Conservation (phyloP, 2,797 vertebrate species). For the Rhyacichthys aspro region DNA sequence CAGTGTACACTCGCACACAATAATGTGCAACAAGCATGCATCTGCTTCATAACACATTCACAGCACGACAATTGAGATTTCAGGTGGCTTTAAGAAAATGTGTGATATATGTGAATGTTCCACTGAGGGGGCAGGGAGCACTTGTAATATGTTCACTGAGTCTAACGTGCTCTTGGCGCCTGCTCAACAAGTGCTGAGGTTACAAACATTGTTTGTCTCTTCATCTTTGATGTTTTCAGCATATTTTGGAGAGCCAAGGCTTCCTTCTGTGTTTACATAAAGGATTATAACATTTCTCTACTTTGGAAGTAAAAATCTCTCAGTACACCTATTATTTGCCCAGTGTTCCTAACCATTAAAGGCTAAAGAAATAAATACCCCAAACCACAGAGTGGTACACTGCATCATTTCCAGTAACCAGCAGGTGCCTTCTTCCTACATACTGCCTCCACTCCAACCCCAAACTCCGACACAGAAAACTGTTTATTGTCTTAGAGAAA, state of each 20-base stretch:
- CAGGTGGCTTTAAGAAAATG: conserved; percentile 40
- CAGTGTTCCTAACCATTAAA: conserved; percentile 74
- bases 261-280: conserved; percentile 51
- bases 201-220: conserved; percentile 30
- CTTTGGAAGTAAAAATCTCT: conserved; percentile 62
- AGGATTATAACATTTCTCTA: conserved; percentile 58
- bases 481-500: conserved; percentile 79
- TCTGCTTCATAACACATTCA: conserved; percentile 22
- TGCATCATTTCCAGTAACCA: conserved; percentile 73
- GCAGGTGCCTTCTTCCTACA: conserved; percentile 72
- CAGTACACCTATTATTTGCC: conserved; percentile 75
- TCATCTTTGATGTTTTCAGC: conserved; percentile 34
- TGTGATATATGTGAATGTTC: conserved; percentile 58
- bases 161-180: conserved; percentile 10
- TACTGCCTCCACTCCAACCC: conserved; percentile 33
- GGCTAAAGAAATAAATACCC: conserved; percentile 78
- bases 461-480: conserved; percentile 54
- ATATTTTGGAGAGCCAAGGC: conserved; percentile 29
- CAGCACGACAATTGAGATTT: conserved; percentile 45
- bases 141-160: conserved; percentile 15
- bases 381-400: conserved; percentile 67
- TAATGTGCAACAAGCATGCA: conserved; percentile 42
- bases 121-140: conserved; percentile 8
- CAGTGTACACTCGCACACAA: conserved; percentile 47
- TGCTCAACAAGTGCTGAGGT: conserved; percentile 4